Base-by-base conservation (phyloP, 2,113 vertebrate species). In the human (Homo sapiens) region DNA sequence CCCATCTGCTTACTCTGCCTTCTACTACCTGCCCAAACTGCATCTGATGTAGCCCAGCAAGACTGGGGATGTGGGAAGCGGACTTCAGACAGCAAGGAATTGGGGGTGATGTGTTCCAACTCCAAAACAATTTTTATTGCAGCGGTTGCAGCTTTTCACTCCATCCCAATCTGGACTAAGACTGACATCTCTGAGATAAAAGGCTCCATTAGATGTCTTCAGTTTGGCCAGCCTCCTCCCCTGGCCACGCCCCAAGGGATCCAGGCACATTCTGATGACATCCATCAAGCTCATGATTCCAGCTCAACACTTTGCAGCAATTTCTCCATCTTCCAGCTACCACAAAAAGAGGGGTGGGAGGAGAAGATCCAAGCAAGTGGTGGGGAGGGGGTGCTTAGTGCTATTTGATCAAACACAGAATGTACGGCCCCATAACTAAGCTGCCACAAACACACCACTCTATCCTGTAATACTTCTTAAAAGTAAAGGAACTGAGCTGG, bases 401-500 rank as follows among this genome's bases (percentile, higher is more conserved):
- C 96, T 96, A 94, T 94, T 95, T 97, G 98, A 98, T 98, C 98
- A 98, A 98, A 98, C 89, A 97, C 25, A 0, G 0, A 87, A 96
- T 1, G 22, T 75, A 55, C 5, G 72, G 96, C 95, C 96, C 97
- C 92, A 92, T 97, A 98, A 98, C 98, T 96, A 98, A 98, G 97
- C 98, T 98, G 98, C 98, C 98, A 98, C 90, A 97, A 98, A 98
- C 97, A 97, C 97, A 96, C 97, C 86, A 97, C 97, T 93, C 95
- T 98, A 96, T 97, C 98, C 98, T 97, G 97, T 95, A 98, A 98
- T 98, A 98, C 98, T 98, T 98, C 98, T 98, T 97, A 94, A 98
- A 99, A 99, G 98, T 98, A 98, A 97, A 98, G 98, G 97, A 98
- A 97, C 96, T 97, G 98, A 97, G 93, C 98, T 94, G 98, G 98